phyloP scores from a whole-genome alignment of 1,140 invertebrate genomes.

The Tetragonula clypearis region DNA sequence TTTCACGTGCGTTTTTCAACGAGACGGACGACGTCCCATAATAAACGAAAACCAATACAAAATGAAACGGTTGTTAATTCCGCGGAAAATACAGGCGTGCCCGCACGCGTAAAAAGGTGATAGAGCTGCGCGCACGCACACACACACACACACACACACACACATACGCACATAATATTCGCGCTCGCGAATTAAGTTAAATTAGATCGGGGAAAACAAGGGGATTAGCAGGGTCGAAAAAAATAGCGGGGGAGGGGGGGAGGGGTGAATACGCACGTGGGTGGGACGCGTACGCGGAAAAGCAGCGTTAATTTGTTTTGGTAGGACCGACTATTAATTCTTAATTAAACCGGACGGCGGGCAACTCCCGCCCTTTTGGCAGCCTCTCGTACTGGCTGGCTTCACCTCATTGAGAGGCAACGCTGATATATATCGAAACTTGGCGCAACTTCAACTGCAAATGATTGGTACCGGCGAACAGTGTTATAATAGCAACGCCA shows the following conservation, averaged over 20 bases:
- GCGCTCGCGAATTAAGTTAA: slow-evolving; percentile 2
- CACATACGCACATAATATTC: background rate
- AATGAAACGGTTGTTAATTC: slow-evolving; percentile 8
- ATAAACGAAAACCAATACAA: background rate
- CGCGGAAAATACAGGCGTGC: background rate
- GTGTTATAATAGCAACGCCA: slow-evolving; percentile 71
- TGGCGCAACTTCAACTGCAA: slow-evolving; percentile 76
- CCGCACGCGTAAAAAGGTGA: too few relatives aligned
- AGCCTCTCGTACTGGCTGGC: slow-evolving; percentile 60
- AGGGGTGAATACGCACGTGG: too few relatives aligned
- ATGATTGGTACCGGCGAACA: slow-evolving; percentile 71
- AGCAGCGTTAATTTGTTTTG: slow-evolving; percentile 46
- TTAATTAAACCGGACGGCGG: slow-evolving; percentile 72
- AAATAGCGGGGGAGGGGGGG: background rate
- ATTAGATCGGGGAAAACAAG: slow-evolving; percentile 14
- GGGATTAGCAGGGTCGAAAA: slow-evolving; percentile 1
- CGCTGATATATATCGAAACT: slow-evolving; percentile 76
- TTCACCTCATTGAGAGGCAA: slow-evolving; percentile 72
- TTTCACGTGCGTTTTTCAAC: background rate
- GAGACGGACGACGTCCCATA: background rate
- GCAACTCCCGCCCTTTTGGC: slow-evolving; percentile 68
- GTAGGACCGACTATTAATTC: slow-evolving; percentile 71
- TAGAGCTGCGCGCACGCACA: background rate
- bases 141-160: background rate
- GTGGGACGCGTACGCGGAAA: background rate